Percentiles rank a stretch among this genome's conserved stretches.
Conservation (phyloP, 2,113 vertebrate genomes). For the Meles meles region DNA sequence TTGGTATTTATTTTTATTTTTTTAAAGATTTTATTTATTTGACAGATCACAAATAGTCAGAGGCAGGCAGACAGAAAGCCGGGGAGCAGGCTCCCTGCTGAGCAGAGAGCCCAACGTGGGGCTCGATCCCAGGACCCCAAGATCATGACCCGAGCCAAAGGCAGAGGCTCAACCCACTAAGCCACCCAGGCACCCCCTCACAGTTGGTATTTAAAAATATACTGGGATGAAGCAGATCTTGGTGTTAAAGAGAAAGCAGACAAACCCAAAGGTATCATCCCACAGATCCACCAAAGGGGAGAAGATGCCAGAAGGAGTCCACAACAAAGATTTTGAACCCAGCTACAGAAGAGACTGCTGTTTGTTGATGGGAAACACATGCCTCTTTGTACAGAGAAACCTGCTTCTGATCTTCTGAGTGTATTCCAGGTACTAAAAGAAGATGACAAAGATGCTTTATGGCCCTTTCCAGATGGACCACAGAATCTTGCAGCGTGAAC, state of each 20-base stretch:
- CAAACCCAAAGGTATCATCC: neutral
- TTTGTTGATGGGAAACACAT: constrained; percentile 38
- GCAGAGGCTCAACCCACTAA: no score
- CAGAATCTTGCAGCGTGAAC: neutral
- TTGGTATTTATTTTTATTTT: neutral
- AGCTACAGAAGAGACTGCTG: neutral
- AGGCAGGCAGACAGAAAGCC: no score
- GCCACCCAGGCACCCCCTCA: neutral
- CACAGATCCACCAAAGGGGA: neutral
- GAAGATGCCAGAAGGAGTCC: neutral
- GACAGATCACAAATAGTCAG: no score
- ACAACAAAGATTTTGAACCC: neutral
- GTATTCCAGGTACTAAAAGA: constrained; percentile 50
- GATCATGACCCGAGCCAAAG: no score
- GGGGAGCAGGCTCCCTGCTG: no score
- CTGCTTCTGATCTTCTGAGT: neutral
- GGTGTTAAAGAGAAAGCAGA: neutral
- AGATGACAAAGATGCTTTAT: constrained; percentile 17
- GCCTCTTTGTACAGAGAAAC: neutral
- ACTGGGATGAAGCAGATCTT: neutral
- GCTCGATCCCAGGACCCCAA: no score
- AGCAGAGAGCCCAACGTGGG: no score
- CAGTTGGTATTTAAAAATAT: neutral
- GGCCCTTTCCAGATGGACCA: neutral
- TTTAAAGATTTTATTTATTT: no score